phyloP scores from a whole-genome alignment of 2,113 vertebrate genomes.

The Felis chaus region DNA sequence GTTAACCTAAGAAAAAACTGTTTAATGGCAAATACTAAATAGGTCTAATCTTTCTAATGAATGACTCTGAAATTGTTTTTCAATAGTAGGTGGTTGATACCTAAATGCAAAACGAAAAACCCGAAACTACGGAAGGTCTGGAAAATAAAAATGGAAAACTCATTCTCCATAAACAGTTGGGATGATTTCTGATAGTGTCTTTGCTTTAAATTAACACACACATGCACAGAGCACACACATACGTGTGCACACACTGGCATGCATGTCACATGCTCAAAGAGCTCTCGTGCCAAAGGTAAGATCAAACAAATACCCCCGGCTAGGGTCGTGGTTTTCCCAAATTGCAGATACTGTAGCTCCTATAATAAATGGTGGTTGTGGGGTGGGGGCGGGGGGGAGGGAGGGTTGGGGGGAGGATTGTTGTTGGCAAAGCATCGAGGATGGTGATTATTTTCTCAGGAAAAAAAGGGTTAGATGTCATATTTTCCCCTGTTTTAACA shows the following conservation, averaged over 20 bases:
- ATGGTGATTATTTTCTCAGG: constrained; percentile 62
- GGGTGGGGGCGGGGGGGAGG: fast-evolving
- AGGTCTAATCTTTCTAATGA: background rate
- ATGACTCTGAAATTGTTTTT: background rate
- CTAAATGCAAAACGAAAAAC: constrained; percentile 23
- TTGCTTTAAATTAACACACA: background rate
- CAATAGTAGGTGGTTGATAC: background rate
- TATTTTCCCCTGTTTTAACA: constrained; percentile 41
- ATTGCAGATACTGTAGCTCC: background rate
- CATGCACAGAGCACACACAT: fast-evolving
- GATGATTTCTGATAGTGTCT: constrained; percentile 49
- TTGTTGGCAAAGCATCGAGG: constrained; percentile 59
- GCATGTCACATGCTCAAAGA: constrained; percentile 29
- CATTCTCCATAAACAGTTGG: constrained; percentile 46
- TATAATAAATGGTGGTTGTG: background rate
- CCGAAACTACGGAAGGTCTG: background rate
- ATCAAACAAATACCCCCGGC: background rate
- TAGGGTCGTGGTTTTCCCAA: background rate
- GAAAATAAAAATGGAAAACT: constrained; percentile 64
- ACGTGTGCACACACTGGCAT: background rate
- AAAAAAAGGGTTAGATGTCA: constrained; percentile 72
- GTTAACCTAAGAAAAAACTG: background rate
- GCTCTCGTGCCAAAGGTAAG: constrained; percentile 38
- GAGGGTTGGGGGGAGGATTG: background rate
- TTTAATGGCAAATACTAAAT: background rate